phyloP scores from a whole-genome alignment of 2,113 vertebrate genomes.

The Callipepla squamata region DNA sequence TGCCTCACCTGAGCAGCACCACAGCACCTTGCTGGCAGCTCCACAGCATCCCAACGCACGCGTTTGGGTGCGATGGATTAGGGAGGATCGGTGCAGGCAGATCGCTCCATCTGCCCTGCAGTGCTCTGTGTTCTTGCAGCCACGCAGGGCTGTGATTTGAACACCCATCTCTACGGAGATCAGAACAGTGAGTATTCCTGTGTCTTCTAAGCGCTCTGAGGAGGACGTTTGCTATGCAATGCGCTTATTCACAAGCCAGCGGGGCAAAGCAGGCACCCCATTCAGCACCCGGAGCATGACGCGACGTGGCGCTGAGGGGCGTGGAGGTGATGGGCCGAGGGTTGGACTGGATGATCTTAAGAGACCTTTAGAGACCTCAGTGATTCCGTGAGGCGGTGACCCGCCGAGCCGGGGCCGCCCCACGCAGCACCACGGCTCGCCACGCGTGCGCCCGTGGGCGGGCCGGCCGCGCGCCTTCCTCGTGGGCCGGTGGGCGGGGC shows the following conservation, averaged over 20 bases:
- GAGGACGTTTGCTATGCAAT: neutral
- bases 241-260: neutral
- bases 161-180: neutral
- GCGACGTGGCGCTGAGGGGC: no score
- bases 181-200: neutral
- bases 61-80: neutral
- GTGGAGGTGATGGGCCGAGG: no score
- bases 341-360: no score
- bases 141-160: neutral
- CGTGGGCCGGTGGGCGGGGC: neutral
- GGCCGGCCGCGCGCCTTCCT: no score
- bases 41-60: neutral
- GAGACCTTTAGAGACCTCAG: no score
- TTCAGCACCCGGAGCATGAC: no score
- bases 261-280: no score
- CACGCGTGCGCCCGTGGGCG: no score
- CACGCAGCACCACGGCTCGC: no score
- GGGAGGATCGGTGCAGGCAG: rapidly evolving
- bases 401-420: no score
- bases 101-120: neutral
- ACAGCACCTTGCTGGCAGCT: neutral
- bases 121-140: neutral
- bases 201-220: neutral
- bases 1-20: neutral
- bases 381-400: no score